phyloP scores from a whole-genome alignment of 2,797 vertebrate species.

The Clarias laeviceps region DNA sequence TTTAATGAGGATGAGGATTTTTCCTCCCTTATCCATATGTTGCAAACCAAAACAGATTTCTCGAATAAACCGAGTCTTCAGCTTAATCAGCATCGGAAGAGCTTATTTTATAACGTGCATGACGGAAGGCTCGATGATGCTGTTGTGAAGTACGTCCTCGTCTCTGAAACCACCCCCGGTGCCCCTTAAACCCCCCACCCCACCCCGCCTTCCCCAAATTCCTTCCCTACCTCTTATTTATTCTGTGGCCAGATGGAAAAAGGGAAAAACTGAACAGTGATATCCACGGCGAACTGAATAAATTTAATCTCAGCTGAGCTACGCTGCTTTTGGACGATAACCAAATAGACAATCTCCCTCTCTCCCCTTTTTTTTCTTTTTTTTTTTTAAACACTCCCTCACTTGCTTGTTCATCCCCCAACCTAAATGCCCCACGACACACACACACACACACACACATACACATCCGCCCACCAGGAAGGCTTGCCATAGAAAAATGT shows the following conservation, averaged over 20 bases:
- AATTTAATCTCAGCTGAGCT: conserved; percentile 77
- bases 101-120: conserved; percentile 43
- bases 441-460: conserved; percentile 27
- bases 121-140: conserved; percentile 51
- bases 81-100: conserved; percentile 63
- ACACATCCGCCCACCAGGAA: conserved; percentile 61
- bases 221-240: conserved; percentile 48
- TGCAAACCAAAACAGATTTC: conserved; percentile 2
- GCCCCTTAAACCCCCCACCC: conserved; percentile 34
- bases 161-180: conserved; percentile 3
- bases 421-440: conserved; percentile 59
- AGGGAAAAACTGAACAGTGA: conserved; percentile 63
- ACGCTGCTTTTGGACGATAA: conserved; percentile 78
- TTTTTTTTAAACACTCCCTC: conserved; percentile 10
- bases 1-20: neutral
- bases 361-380: conserved; percentile 23
- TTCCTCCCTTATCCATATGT: conserved; percentile 5
- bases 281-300: conserved; percentile 67
- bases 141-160: conserved; percentile 54
- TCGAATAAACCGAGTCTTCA: neutral
- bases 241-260: conserved; percentile 65
- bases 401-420: conserved; percentile 7
- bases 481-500: conserved; percentile 76
- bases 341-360: conserved; percentile 72
- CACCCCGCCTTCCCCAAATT: neutral